A percentile compares a stretch with the other conserved stretches of the same genome.
These are phyloP conservation scores for Dolichomitus sp. DNA, from an alignment of 2,888 invertebrate genomes.

Conservation along the genomic window DNA sequence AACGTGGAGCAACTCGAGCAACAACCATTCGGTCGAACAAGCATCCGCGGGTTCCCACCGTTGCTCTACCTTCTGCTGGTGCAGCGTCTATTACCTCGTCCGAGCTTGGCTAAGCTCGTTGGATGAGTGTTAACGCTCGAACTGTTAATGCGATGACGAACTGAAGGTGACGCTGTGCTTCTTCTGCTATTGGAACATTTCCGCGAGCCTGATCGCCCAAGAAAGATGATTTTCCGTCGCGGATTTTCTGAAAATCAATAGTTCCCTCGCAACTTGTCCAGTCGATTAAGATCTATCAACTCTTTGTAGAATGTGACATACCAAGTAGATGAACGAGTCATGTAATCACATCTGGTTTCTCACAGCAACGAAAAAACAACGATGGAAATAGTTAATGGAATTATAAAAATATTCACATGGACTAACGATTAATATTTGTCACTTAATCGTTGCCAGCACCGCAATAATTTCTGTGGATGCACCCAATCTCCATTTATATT, in stretches of 20 bases:
- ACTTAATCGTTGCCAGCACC: no score
- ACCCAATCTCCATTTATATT: background rate
- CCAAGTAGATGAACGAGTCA: no score
- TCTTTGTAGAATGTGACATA: background rate
- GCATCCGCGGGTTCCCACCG: constrained; percentile 32
- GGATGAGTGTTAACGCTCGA: constrained; percentile 59
- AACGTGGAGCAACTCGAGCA: constrained; percentile 56
- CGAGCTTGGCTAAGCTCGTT: constrained; percentile 48
- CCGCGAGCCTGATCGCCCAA: constrained; percentile 17
- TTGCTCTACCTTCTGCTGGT: constrained; percentile 13
- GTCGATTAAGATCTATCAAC: background rate
- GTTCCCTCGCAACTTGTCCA: background rate
- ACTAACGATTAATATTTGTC: no score
- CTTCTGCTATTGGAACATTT: background rate
- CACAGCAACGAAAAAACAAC: no score
- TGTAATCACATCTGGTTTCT: background rate
- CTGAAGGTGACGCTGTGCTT: constrained; percentile 33
- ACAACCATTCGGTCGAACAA: constrained; percentile 58
- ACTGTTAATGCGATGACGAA: constrained; percentile 56
- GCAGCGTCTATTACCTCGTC: constrained; percentile 44
- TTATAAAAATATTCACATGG: no score
- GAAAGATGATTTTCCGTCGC: background rate
- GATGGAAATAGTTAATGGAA: no score
- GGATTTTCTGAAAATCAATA: background rate
- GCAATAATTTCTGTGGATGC: no score